Conservation (phyloP, 1,140 invertebrate species). For the Drosophila yakuba region DNA sequence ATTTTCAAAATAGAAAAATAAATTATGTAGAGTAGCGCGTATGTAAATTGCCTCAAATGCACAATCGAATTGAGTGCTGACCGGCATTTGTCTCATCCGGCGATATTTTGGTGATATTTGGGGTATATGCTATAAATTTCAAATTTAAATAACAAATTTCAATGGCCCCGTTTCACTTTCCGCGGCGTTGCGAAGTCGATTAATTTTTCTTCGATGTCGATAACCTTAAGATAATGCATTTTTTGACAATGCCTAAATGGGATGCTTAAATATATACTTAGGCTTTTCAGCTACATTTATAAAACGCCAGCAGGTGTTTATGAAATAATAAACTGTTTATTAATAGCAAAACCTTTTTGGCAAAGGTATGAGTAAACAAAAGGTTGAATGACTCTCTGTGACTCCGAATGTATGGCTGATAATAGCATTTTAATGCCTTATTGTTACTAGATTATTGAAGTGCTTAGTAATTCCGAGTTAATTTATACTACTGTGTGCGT, state of each 20-base stretch:
- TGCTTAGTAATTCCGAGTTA: background rate
- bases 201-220: conserved; percentile 7
- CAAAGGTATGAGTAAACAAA: background rate
- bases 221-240: conserved; percentile 2
- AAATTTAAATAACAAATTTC: conserved; percentile 35
- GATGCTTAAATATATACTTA: conserved; percentile 6
- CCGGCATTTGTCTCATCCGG: conserved; percentile 38
- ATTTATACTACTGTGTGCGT: too few species aligned
- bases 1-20: conserved; percentile 54
- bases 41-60: conserved; percentile 57
- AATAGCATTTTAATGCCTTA: background rate
- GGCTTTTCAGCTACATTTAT: conserved; percentile 4
- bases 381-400: conserved; percentile 3
- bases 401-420: background rate
- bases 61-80: conserved; percentile 53
- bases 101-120: conserved; percentile 14
- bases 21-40: conserved; percentile 48
- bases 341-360: conserved; percentile 8
- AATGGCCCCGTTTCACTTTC: conserved; percentile 7
- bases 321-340: conserved; percentile 6
- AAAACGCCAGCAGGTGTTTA: conserved; percentile 17
- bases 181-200: conserved; percentile 10
- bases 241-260: background rate
- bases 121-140: conserved; percentile 33
- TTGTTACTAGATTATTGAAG: background rate